Percentiles rank a stretch among this genome's conserved stretches.
These are phyloP conservation scores for Plumapathes pennacea DNA, from an alignment of 92 coral and sea anemone species.

Conservation along the genomic window DNA sequence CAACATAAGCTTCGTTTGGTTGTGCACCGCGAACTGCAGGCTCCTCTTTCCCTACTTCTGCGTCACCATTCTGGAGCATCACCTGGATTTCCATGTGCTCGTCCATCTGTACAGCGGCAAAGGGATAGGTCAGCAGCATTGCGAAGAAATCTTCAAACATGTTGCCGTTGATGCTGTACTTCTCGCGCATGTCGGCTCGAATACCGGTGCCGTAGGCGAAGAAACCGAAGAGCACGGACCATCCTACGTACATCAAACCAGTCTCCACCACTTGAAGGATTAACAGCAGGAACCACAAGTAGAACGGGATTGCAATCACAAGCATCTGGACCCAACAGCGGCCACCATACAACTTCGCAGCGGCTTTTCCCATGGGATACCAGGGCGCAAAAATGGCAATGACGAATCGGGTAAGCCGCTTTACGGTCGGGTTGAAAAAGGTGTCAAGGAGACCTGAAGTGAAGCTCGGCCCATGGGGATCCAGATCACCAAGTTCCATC, in stretches of 20 bases:
- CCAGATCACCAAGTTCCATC: constrained; percentile 60
- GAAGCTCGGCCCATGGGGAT: constrained; percentile 56
- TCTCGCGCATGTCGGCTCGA: constrained; percentile 68
- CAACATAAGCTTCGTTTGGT: no score
- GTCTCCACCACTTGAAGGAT: constrained; percentile 44
- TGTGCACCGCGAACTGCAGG: no score
- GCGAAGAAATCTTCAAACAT: constrained; percentile 70
- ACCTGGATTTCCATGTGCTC: constrained; percentile 76
- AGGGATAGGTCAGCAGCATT: constrained; percentile 59
- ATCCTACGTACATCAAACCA: constrained; percentile 64
- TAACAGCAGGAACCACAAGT: constrained; percentile 52
- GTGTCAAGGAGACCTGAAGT: constrained; percentile 45
- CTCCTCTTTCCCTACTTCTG: neutral
- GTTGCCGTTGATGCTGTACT: constrained; percentile 70
- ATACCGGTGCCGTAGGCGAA: constrained; percentile 64
- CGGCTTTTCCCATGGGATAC: constrained; percentile 65
- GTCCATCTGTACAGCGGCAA: constrained; percentile 80
- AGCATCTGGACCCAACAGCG: constrained; percentile 47
- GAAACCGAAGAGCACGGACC: constrained; percentile 63
- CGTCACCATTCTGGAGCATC: constrained; percentile 13
- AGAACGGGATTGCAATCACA: constrained; percentile 50
- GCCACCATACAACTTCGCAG: constrained; percentile 48
- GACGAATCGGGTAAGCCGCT: constrained; percentile 25
- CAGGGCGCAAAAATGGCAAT: constrained; percentile 62
- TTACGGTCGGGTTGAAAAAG: constrained; percentile 20